Conservation (phyloP, 2,113 vertebrate genomes). For the Silurus glanis region DNA sequence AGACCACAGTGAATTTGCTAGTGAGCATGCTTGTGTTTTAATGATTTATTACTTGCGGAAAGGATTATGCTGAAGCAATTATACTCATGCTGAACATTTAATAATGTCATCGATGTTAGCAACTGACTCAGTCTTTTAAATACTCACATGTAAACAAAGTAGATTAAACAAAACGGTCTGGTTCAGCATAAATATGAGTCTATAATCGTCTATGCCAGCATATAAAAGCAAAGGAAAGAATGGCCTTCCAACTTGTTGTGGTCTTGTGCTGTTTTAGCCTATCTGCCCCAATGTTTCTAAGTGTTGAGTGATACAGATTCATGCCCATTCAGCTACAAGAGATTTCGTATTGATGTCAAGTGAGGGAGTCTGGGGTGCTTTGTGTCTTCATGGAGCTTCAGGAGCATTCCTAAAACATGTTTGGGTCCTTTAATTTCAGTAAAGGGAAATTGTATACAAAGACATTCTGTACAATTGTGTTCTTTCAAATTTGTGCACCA, state of each 20-base stretch:
- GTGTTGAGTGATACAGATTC: not conserved
- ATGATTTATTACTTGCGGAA: slow-evolving; percentile 10
- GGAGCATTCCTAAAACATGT: not conserved
- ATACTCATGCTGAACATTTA: not conserved
- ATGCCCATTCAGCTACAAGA: not conserved
- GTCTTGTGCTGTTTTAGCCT: not conserved
- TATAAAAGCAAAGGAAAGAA: not conserved
- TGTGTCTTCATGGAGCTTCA: not conserved
- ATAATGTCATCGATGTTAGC: not conserved
- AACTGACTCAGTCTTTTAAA: not conserved
- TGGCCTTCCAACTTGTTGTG: not conserved
- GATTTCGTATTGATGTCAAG: not conserved
- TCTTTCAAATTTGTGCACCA: not conserved
- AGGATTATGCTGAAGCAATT: not conserved
- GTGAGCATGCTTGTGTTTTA: slow-evolving; percentile 6
- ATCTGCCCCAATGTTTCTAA: not conserved
- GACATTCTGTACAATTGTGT: not conserved
- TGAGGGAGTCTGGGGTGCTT: not conserved
- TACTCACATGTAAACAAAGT: not conserved
- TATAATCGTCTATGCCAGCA: not conserved
- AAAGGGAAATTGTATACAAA: not conserved
- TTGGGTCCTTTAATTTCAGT: not conserved
- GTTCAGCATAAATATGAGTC: not conserved
- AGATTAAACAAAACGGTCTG: not conserved
- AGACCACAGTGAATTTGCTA: not conserved